Evolutionary conservation across 2,113 vertebrate genomes (phyloP).

Genomic region (Paramisgurnus dabryanus): DNA sequence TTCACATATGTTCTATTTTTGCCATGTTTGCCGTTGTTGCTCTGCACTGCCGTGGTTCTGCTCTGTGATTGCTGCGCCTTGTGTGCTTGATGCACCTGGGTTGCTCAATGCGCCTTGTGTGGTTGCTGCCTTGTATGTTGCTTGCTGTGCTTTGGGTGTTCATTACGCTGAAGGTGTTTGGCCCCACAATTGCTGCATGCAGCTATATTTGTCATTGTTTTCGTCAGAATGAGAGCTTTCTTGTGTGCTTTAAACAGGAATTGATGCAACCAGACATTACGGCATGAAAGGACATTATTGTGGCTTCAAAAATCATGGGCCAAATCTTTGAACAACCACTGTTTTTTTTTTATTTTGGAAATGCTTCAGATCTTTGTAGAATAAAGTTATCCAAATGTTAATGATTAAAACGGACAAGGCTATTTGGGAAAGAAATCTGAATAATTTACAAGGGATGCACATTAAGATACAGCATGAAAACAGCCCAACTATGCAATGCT

Average conservation of each 20-base stretch:
- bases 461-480: not conserved
- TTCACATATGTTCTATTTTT: no score
- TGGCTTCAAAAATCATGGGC: not conserved
- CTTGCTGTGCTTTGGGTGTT: no score
- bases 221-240: not conserved
- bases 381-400: slow-evolving; percentile 8
- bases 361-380: not conserved
- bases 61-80: no score
- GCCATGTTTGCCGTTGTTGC: no score
- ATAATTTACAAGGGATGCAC: not conserved
- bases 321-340: slow-evolving; percentile 2
- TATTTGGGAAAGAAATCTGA: not conserved
- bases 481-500: not conserved
- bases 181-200: no score
- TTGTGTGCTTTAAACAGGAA: not conserved
- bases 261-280: not conserved
- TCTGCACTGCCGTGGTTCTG: no score
- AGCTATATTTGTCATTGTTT: not conserved
- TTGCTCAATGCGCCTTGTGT: no score
- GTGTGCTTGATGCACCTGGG: no score
- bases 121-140: no score
- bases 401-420: slow-evolving; percentile 19
- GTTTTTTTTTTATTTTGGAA: slow-evolving; percentile 15
- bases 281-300: not conserved
- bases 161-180: no score